Conservation (phyloP, 2,113 vertebrate genomes). For the Cheilinus undulatus region DNA sequence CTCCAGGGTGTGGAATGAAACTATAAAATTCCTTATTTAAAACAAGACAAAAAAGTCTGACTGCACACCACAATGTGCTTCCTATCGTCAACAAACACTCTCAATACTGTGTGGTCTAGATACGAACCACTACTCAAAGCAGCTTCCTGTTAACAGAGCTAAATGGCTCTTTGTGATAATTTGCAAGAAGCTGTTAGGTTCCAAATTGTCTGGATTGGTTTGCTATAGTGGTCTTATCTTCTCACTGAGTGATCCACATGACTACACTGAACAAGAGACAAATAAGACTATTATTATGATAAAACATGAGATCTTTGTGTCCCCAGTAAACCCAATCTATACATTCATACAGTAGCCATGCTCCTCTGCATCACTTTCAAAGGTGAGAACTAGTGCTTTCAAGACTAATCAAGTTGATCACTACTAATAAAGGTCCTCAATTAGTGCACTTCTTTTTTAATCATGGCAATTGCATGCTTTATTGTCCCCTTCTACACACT, state of each 20-base stretch:
- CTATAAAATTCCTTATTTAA: constrained; percentile 1
- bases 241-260: neutral
- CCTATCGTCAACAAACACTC: neutral
- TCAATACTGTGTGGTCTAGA: neutral
- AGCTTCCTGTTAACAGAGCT: neutral
- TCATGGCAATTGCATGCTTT: too few species aligned
- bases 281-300: neutral
- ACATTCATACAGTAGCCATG: too few species aligned
- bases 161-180: neutral
- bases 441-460: too few species aligned
- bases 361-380: too few species aligned
- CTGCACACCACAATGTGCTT: neutral
- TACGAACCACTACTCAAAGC: neutral
- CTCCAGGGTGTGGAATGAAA: constrained; percentile 5
- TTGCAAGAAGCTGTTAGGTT: neutral
- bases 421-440: too few species aligned
- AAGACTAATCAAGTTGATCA: too few species aligned
- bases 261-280: neutral
- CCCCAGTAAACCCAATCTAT: neutral
- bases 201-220: neutral
- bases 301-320: neutral
- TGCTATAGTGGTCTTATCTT: neutral
- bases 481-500: too few species aligned
- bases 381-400: too few species aligned
- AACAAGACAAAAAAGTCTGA: neutral